These are phyloP conservation scores for Riptortus pedestris DNA, from an alignment of 1,140 invertebrate species.

Conservation along the genomic window DNA sequence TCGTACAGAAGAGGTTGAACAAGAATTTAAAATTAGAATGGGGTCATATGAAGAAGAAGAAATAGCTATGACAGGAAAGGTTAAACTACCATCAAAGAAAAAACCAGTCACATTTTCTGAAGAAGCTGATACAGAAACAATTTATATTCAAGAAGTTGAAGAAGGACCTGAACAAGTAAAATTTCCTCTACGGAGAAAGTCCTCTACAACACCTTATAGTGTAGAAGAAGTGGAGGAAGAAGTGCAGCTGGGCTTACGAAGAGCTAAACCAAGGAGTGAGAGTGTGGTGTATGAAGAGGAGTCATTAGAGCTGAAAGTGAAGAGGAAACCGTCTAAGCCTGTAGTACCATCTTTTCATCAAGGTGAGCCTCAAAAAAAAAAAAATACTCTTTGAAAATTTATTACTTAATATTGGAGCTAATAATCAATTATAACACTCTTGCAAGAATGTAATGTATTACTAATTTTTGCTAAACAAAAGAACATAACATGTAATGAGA, in stretches of 20 bases:
- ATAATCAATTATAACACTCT: not conserved
- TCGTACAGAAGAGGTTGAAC: constrained; percentile 72
- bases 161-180: constrained; percentile 49
- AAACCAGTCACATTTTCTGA: constrained; percentile 61
- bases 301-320: constrained; percentile 44
- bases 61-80: constrained; percentile 70
- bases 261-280: constrained; percentile 29
- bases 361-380: constrained; percentile 31
- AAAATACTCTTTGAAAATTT: not conserved
- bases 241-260: constrained; percentile 31
- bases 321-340: constrained; percentile 46
- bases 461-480: too few relatives aligned
- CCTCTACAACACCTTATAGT: constrained; percentile 29
- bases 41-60: constrained; percentile 77
- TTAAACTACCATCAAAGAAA: constrained; percentile 62
- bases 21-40: constrained; percentile 72
- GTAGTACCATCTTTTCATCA: constrained; percentile 36
- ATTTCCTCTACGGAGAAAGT: constrained; percentile 32
- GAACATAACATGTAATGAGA: too few relatives aligned
- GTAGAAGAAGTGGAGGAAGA: constrained; percentile 34
- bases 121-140: constrained; percentile 51
- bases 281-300: constrained; percentile 47
- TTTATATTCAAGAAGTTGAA: constrained; percentile 49
- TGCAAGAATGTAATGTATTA: too few relatives aligned
- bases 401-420: not conserved